Percentiles rank a stretch among this genome's conserved stretches.
Conservation (phyloP, 1,140 invertebrate genomes). For the Caenorhabditis briggsae region DNA sequence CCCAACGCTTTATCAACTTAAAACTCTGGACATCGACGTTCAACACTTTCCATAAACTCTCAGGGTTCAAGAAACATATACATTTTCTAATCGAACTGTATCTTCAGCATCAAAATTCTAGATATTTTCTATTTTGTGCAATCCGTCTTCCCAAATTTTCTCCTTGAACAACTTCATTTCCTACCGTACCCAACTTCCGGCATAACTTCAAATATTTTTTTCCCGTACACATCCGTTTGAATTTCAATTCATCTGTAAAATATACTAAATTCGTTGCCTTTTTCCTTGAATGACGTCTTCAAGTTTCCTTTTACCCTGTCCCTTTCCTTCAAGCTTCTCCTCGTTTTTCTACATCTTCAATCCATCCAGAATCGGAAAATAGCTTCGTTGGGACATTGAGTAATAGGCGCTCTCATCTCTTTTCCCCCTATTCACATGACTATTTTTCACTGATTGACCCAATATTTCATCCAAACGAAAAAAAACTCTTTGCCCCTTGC, state of each 20-base stretch:
- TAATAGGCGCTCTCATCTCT: background rate
- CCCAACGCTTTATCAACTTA: too few species aligned
- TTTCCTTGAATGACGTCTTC: background rate
- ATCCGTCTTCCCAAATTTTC: background rate
- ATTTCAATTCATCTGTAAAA: conserved; percentile 39
- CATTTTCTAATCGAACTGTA: too few species aligned
- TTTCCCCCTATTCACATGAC: background rate
- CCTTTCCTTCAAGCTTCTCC: background rate
- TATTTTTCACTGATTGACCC: conserved; percentile 32
- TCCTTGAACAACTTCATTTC: background rate
- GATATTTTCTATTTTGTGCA: background rate
- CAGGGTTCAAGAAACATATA: too few species aligned
- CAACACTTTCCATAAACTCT: too few species aligned
- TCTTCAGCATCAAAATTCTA: background rate
- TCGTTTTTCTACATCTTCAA: background rate
- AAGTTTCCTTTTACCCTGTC: background rate
- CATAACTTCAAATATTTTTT: background rate
- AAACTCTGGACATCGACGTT: too few species aligned
- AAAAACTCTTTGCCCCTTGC: background rate
- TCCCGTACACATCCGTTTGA: conserved; percentile 14
- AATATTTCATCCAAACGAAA: background rate
- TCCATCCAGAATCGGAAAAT: conserved; percentile 4
- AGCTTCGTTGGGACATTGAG: conserved; percentile 42
- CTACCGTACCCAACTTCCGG: conserved; percentile 34
- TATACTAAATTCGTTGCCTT: background rate